phyloP scores from a whole-genome alignment of 1,140 invertebrate species.

The Meloidogyne chitwoodi region DNA sequence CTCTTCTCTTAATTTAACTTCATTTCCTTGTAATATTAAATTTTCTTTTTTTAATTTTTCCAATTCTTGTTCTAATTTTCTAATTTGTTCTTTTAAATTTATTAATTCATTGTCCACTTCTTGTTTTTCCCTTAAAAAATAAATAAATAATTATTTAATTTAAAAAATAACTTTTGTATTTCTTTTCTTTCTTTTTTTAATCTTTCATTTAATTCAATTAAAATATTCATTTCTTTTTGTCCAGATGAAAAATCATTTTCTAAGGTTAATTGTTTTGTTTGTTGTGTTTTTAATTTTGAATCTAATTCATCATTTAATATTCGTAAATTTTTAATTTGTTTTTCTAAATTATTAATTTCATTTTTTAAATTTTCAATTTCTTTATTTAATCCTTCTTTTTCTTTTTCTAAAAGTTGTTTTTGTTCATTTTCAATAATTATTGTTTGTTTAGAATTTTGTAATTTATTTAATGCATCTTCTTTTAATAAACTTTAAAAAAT shows the following conservation, averaged over 20 bases:
- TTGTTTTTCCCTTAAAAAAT: slow-evolving; percentile 44
- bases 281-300: slow-evolving; percentile 54
- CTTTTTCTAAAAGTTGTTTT: slow-evolving; percentile 36
- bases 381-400: slow-evolving; percentile 31
- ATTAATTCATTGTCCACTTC: slow-evolving; percentile 49
- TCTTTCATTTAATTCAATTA: slow-evolving; percentile 55
- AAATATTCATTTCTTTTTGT: slow-evolving; percentile 49
- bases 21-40: slow-evolving; percentile 37
- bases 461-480: slow-evolving; percentile 47
- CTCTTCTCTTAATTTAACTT: slow-evolving; percentile 45
- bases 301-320: slow-evolving; percentile 58
- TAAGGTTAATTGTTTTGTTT: slow-evolving; percentile 46
- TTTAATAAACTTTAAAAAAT: slow-evolving; percentile 49
- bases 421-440: slow-evolving; percentile 44
- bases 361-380: slow-evolving; percentile 54
- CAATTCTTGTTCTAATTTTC: slow-evolving; percentile 54
- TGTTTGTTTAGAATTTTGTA: slow-evolving; percentile 46
- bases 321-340: slow-evolving; percentile 51
- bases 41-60: slow-evolving; percentile 54
- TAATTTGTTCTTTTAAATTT: slow-evolving; percentile 53
- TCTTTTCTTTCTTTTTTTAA: slow-evolving; percentile 56
- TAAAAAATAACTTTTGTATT: slow-evolving; percentile 41
- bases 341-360: slow-evolving; percentile 50
- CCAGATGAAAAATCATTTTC: slow-evolving; percentile 52
- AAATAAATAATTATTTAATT: slow-evolving; percentile 31